Base-by-base conservation (phyloP, 92 coral and sea anemone genomes). In the Actinernus sp. region DNA sequence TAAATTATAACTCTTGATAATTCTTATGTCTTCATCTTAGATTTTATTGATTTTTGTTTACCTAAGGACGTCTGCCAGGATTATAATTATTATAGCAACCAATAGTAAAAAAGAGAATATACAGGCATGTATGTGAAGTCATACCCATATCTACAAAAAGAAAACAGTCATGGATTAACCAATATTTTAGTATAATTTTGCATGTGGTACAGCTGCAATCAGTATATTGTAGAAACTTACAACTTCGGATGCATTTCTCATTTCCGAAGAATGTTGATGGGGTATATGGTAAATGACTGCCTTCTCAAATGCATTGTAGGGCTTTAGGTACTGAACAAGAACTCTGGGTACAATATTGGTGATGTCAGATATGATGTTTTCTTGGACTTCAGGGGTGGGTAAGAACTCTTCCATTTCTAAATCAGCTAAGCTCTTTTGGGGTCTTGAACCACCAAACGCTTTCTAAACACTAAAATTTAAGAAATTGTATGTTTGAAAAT, bases 331-430 rank as follows among this genome's bases (percentile, higher is more conserved):
- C 32, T 79, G 47, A 24, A 70, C 43, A 18, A 68, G 26, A 24
- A 68, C 26, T 30, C 78, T 78, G 21, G 63, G 63, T 10, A 78
- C 56, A 2, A 78, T 20, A 13, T 1, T 0, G 2, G 30, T 47
- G 26, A 68, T 7, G 28, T 77, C 71, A 22, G 25, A 8, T 3
- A 67, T 16, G 1, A 57, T 4, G 1, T 6, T 12, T 3, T 1
- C 13, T 1, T 66, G 84, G 1, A 67, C 84, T 5, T 78, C 64
- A 4, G 49, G 52, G 11, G 86, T 70, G 3, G 79, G 79, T 17
- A 79, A 53, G 31, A 79, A 79, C 55, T 79, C 86, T 17, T 45
- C 49, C 86, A 70, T 79, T 23, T 79, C 36, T 1, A 79, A 16
- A 3, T 61, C 67, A n/a, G 29, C 63, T 12, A 78, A 26, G 21